These are phyloP conservation scores for Chelmon rostratus DNA, from an alignment of 2,797 vertebrate genomes.

Conservation along the genomic window DNA sequence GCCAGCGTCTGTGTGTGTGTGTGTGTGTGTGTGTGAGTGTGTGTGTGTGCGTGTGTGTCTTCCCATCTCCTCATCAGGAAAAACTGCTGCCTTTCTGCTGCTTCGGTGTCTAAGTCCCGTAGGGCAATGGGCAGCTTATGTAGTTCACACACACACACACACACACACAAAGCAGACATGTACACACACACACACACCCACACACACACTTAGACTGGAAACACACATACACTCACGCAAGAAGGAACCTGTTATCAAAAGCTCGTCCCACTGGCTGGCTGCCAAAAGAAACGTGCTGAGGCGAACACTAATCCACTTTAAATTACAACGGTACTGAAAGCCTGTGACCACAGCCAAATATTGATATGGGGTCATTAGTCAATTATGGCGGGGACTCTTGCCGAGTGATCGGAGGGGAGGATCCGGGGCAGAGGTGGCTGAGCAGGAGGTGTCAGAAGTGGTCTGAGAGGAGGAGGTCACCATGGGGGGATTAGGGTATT, in stretches of 20 bases:
- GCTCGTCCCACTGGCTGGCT: constrained; percentile 81
- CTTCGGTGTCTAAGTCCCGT: constrained; percentile 72
- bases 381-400: constrained; percentile 73
- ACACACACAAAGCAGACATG: constrained; percentile 49
- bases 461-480: constrained; percentile 66
- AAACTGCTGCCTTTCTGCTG: constrained; percentile 55
- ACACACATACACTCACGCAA: constrained; percentile 77
- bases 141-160: constrained; percentile 69
- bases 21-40: constrained; percentile 14
- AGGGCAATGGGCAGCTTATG: constrained; percentile 78
- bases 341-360: constrained; percentile 84
- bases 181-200: constrained; percentile 42
- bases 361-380: constrained; percentile 86
- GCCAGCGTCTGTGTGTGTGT: constrained; percentile 15
- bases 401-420: constrained; percentile 71
- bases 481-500: constrained; percentile 61
- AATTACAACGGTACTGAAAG: constrained; percentile 85
- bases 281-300: constrained; percentile 87
- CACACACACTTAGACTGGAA: constrained; percentile 49
- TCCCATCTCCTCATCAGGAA: constrained; percentile 70
- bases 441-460: constrained; percentile 62
- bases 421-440: constrained; percentile 62
- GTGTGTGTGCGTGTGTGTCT: constrained; percentile 35
- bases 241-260: constrained; percentile 87
- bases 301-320: constrained; percentile 87